Conservation (phyloP, 2,113 vertebrate species). For the Etheostoma spectabile region DNA sequence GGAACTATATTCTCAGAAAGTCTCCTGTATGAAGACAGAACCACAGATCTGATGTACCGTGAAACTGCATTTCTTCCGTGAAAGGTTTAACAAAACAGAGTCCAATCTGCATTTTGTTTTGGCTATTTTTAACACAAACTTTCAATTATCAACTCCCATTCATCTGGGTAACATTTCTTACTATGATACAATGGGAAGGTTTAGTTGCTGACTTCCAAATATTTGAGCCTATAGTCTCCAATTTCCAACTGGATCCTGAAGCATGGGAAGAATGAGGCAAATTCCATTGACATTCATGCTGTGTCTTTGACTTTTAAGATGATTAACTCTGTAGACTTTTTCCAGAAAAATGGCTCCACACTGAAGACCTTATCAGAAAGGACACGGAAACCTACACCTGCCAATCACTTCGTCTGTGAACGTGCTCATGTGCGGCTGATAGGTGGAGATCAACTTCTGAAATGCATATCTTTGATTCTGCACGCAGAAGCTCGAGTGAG, state of each 20-base stretch:
- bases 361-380: slow-evolving; percentile 58
- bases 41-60: not conserved
- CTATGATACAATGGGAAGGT: not conserved
- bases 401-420: slow-evolving; percentile 23
- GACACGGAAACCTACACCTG: slow-evolving; percentile 49
- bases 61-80: not conserved
- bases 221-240: not conserved
- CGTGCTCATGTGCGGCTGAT: not conserved
- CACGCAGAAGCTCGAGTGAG: not conserved
- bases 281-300: slow-evolving; percentile 40
- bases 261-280: not conserved
- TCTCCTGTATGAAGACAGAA: not conserved
- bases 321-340: slow-evolving; percentile 52
- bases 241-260: not conserved
- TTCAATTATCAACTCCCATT: not conserved
- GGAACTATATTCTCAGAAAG: too few species aligned
- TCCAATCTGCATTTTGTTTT: not conserved
- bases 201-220: not conserved
- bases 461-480: not conserved
- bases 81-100: not conserved
- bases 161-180: not conserved
- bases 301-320: slow-evolving; percentile 54
- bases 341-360: slow-evolving; percentile 49
- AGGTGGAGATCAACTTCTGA: not conserved
- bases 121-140: not conserved